Evolutionary conservation across 2,113 vertebrate genomes (phyloP), one percentile per base, ranked within the genome.

Genomic region (Rhea pennata): DNA sequence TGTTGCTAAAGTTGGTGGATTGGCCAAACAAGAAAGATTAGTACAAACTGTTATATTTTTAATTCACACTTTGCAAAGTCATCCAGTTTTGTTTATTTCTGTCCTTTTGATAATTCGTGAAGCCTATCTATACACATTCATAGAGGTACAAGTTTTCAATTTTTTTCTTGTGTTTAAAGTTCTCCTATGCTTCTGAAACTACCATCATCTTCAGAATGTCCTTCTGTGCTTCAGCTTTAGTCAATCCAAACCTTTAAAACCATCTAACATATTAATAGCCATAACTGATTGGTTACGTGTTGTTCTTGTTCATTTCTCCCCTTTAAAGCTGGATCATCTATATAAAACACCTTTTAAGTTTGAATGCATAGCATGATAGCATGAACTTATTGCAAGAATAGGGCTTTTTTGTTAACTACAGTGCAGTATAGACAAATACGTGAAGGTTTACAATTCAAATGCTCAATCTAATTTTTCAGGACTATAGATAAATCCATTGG

Each of bases 371-470:
- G 40, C 53, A 69, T 4, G 4, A 84, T 70, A 75, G n/a, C 51
- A 87, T 71, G 56, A 54, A 44, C 54, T 82, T 54, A 71, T 42
- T 89, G 70, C 70, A 84, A 42, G n/a, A 95, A 72, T 12, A 21
- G 0, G 0, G 22, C 7, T 33, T 39, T 64, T 80, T 77, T 74
- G 2, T 13, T 93, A 76, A 93, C 36, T 12, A 40, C 33, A 75
- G 39, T 50, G 54, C 27, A 71, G n/a, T 9, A 56, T 1, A 66
- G 21, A 78, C 29, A 67, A 91, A n/a, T 15, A 39, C 0, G 0
- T 23, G 39, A 69, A 59, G 33, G 42, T 33, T 64, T 79, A 39
- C 50, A 17, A 10, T 70, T 44, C 19, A 70, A 80, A 59, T 9
- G 65, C 76, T 73, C 13, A 0, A 15, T 74, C 59, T 66, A 40